phyloP scores from a whole-genome alignment of 2,888 invertebrate genomes.

The Eupithecia centaureata region DNA sequence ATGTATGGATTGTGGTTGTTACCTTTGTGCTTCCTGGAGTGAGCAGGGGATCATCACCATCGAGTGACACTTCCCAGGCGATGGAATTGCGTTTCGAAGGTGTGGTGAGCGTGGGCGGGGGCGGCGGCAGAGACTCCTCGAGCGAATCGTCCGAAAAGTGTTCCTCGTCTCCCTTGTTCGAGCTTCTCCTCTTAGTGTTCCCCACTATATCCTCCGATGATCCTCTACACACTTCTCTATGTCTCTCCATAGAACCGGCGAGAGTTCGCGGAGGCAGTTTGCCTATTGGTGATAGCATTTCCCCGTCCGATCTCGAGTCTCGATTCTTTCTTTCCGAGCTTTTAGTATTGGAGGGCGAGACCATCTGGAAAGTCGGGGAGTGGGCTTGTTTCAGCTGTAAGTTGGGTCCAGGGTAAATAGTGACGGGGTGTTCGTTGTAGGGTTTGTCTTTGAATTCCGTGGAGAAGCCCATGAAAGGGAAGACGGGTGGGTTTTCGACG shows the following conservation, averaged over 20 bases:
- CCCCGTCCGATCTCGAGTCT: constrained; percentile 74
- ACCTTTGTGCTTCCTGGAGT: constrained; percentile 89
- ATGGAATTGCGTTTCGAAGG: constrained; percentile 91
- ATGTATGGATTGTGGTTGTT: too few species aligned
- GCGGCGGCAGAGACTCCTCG: constrained; percentile 89
- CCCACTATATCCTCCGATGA: constrained; percentile 78
- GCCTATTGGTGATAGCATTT: constrained; percentile 75
- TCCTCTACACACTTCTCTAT: constrained; percentile 90
- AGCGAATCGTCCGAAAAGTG: constrained; percentile 93
- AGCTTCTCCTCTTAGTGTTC: constrained; percentile 66
- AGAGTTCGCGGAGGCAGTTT: constrained; percentile 88
- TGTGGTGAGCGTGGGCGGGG: constrained; percentile 81
- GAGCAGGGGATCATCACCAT: constrained; percentile 87
- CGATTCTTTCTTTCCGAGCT: constrained; percentile 68
- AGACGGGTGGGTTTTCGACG: constrained; percentile 72
- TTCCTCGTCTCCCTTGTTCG: constrained; percentile 73
- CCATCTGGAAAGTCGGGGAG: constrained; percentile 75
- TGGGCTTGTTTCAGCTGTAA: constrained; percentile 69
- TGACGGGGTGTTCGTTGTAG: constrained; percentile 86
- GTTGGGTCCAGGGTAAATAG: constrained; percentile 86
- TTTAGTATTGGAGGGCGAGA: constrained; percentile 75
- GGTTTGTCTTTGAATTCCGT: constrained; percentile 80
- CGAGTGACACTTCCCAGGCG: constrained; percentile 94
- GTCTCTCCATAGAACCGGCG: constrained; percentile 89
- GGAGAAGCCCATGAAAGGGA: constrained; percentile 81